Conservation (phyloP, 1,140 invertebrate genomes). For the Zaprionus gabonicus region DNA sequence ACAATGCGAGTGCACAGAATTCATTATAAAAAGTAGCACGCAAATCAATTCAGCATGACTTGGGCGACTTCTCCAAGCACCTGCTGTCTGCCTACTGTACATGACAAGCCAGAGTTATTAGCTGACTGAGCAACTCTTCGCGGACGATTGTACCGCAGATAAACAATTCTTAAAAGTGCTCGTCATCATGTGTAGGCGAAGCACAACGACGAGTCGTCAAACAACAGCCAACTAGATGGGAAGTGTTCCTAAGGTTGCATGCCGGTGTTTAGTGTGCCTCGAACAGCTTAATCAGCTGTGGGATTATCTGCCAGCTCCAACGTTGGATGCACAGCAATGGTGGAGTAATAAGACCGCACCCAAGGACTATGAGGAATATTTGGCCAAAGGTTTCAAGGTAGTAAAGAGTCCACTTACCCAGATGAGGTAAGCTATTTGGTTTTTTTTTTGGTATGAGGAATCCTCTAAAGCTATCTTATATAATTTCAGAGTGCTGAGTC, state of each 20-base stretch:
- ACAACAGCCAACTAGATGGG: background rate
- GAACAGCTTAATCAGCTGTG: background rate
- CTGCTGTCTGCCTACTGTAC: background rate
- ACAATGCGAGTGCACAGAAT: background rate
- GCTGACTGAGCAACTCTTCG: background rate
- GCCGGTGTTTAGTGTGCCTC: background rate
- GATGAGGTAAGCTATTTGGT: conserved; percentile 48
- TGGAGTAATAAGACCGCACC: conserved; percentile 75
- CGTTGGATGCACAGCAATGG: conserved; percentile 67
- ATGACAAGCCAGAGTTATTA: background rate
- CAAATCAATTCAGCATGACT: background rate
- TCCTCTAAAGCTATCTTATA: background rate
- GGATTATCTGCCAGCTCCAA: conserved; percentile 52
- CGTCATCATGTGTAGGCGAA: conserved; percentile 37
- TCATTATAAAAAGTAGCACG: background rate
- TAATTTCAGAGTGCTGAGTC: conserved; percentile 1
- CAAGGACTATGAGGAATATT: conserved; percentile 67
- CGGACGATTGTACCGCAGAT: background rate
- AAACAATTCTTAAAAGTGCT: conserved; percentile 15
- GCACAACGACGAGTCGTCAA: background rate
- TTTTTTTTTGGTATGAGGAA: background rate
- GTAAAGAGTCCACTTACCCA: conserved; percentile 60
- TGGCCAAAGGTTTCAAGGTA: conserved; percentile 67
- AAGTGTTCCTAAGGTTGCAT: background rate
- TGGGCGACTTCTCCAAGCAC: background rate